Base-by-base conservation (phyloP, 64 coral and sea anemone genomes). In the Porites australiensis region DNA sequence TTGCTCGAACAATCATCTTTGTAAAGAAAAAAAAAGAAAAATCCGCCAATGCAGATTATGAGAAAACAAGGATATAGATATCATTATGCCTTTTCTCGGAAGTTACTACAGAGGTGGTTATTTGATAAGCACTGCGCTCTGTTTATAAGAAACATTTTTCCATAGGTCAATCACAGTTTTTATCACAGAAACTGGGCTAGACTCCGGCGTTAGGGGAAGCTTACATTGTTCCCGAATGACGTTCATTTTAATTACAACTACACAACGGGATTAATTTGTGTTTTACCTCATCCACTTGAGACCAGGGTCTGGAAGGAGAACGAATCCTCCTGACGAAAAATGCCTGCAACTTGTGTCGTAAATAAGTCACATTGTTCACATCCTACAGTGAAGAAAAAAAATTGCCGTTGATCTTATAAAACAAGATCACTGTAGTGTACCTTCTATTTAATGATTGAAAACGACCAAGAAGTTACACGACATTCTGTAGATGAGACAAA, bases 301-400 rank as follows among this genome's bases (percentile, higher is more conserved):
- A 96, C 90, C 94, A 96, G 50, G 98, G 98, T 58, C 98, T 82
- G 9, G 88, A 93, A 0, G 98, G 98, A 45, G 94, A 91, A 46
- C 91, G 94, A 67, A 99, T 94, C 57, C 98, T 86, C 85, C 98
- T 70, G 15, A 99, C 84, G 18, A 99, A 87, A 6, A 99, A 46
- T 13, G 94, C 94, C 82, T 99, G 98, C 16, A 99, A 50, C 83
- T 99, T 99, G 90, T 99, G 98, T 50, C 84, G 94, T 83, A 99
- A 79, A 79, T 91, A 99, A 9, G 88, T 73, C 19, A 92, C 91
- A 2, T 68, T 61, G 61, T 84, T 88, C 59, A 77, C 70, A 75
- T 49, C 52, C 69, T 88, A 23, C 50, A 88, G 13, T 37, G 12
- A 14, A 87, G n/a, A 12, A 1, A 59, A n/a, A 46, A 19, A 47